These are phyloP conservation scores for Gulo gulo DNA, from an alignment of 2,113 vertebrate species.

Conservation along the genomic window DNA sequence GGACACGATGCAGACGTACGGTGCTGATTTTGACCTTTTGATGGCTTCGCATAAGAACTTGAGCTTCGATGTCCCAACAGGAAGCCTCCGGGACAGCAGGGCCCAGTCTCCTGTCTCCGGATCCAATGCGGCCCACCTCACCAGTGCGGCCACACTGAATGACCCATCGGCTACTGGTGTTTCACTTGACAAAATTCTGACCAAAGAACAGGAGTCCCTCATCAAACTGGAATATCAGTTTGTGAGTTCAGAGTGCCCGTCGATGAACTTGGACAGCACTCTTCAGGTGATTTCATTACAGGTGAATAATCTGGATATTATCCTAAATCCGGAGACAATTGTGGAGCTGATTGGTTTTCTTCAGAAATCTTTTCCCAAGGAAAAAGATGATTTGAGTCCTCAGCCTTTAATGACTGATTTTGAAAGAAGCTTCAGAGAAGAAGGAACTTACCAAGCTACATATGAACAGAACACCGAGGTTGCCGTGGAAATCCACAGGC, in stretches of 20 bases:
- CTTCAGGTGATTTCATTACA: constrained; percentile 94
- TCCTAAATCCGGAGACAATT: constrained; percentile 98
- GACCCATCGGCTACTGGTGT: background rate
- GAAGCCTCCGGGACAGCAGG: constrained; percentile 93
- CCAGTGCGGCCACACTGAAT: background rate
- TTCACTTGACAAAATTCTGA: constrained; percentile 54
- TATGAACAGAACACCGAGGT: constrained; percentile 94
- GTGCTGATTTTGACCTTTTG: constrained; percentile 96
- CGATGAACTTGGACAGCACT: constrained; percentile 95
- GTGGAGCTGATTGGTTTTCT: constrained; percentile 97
- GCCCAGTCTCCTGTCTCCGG: constrained; percentile 89
- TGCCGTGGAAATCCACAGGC: constrained; percentile 95
- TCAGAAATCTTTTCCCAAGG: constrained; percentile 97
- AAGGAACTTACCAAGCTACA: constrained; percentile 89
- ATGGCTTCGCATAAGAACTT: constrained; percentile 98
- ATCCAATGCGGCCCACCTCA: background rate
- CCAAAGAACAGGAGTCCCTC: constrained; percentile 92
- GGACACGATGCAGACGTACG: constrained; percentile 96
- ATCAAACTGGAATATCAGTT: constrained; percentile 98
- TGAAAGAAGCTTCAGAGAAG: constrained; percentile 80
- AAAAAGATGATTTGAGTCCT: constrained; percentile 87
- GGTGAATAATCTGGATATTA: constrained; percentile 98
- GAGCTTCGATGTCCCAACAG: constrained; percentile 95
- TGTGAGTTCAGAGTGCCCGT: constrained; percentile 97
- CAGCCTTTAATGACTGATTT: constrained; percentile 84